phyloP scores from a whole-genome alignment of 2,888 invertebrate species.

The Petrolisthes manimaculis region DNA sequence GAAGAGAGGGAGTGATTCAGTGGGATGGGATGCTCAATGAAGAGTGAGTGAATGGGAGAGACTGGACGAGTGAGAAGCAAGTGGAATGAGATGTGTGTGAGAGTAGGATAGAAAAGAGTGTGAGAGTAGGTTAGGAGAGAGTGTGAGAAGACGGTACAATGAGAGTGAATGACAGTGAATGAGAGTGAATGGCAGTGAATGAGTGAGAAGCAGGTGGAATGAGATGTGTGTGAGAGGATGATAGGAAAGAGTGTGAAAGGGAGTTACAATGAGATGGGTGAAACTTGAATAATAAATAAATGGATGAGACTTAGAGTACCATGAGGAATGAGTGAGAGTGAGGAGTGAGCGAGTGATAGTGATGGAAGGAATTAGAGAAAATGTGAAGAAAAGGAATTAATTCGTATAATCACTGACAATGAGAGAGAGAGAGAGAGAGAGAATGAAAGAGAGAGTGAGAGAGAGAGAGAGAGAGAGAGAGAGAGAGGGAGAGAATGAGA shows the following conservation, averaged over 20 bases:
- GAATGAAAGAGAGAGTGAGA: background rate
- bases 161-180: background rate
- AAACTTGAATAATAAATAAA: background rate
- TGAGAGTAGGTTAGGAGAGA: background rate
- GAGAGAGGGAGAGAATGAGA: background rate
- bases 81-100: background rate
- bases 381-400: background rate
- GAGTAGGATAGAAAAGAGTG: background rate
- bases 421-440: slow-evolving; percentile 19
- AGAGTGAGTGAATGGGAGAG: background rate
- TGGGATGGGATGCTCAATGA: no score
- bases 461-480: slow-evolving; percentile 18
- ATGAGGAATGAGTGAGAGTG: background rate
- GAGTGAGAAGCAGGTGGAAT: background rate
- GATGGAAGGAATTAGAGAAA: slow-evolving; percentile 8
- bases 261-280: background rate
- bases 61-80: background rate
- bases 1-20: no score
- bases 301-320: background rate
- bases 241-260: background rate
- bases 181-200: background rate
- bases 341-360: background rate
- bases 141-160: background rate
- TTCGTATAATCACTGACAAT: background rate
- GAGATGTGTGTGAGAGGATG: background rate